A percentile compares a stretch with the other conserved stretches of the same genome.
Evolutionary conservation across 2,888 invertebrate species (phyloP).

Genomic region (Antheraea yamamai): DNA sequence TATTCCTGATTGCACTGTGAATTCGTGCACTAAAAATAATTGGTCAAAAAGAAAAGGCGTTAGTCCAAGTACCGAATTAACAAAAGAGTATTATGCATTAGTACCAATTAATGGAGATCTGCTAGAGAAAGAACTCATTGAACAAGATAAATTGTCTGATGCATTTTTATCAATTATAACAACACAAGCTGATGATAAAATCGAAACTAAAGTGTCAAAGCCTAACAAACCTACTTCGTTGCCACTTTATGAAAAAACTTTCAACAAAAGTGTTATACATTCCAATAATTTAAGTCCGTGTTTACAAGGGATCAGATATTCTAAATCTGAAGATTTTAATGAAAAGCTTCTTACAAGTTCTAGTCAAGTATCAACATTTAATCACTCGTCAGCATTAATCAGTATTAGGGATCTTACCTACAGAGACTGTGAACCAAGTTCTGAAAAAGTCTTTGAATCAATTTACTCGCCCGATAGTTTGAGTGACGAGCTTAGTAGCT

Average conservation of each 20-base stretch:
- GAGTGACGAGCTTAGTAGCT: conserved; percentile 69
- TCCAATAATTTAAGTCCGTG: conserved; percentile 57
- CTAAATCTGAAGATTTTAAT: conserved; percentile 31
- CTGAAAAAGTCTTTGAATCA: conserved; percentile 49
- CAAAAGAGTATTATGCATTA: conserved; percentile 69
- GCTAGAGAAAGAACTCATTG: conserved; percentile 76
- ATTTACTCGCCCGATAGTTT: conserved; percentile 70
- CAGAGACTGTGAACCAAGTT: conserved; percentile 35
- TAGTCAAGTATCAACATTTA: conserved; percentile 41
- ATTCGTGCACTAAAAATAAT: conserved; percentile 59
- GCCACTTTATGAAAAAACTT: conserved; percentile 69
- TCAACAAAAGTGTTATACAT: conserved; percentile 63
- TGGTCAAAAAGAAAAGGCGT: conserved; percentile 53
- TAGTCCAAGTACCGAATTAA: conserved; percentile 69
- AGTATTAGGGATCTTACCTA: conserved; percentile 33
- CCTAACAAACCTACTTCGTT: conserved; percentile 64
- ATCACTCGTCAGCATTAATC: conserved; percentile 29
- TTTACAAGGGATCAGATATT: conserved; percentile 42
- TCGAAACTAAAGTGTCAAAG: conserved; percentile 45
- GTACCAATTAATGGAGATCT: conserved; percentile 65
- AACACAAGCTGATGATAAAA: conserved; percentile 51
- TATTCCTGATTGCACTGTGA: conserved; percentile 69
- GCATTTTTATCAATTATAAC: conserved; percentile 76
- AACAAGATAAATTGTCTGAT: conserved; percentile 77
- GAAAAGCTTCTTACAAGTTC: conserved; percentile 28